Evolutionary conservation across 2,888 invertebrate genomes (phyloP), one percentile per base, ranked within the genome.

Genomic region (Drosophila falleni): DNA sequence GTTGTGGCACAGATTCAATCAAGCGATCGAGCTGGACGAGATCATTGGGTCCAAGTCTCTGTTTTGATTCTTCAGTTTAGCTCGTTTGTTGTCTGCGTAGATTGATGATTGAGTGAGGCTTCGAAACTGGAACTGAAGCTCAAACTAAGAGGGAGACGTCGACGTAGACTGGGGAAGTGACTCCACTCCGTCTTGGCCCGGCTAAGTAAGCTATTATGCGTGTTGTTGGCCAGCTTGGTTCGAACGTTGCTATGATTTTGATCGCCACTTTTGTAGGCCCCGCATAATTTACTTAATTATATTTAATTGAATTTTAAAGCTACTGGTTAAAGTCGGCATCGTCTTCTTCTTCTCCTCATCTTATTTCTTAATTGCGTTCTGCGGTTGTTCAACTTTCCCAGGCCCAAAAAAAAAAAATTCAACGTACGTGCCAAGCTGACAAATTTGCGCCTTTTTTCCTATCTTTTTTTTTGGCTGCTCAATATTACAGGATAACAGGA

Each of bases 221-320:
- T 80, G 85, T 70, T 69, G 16, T 70, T 69, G 16, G 50, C 15
- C 49, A 3, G 59, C 39, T 70, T 67, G 16, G 50, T 13, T 39
- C 5, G 59, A 51, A 26, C 44, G 53, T 78, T 78, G 71, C 69
- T 77, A 71, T 75, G 75, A 80, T 75, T 72, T 76, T 62, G 74
- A 72, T 79, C 81, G 78, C 61, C 77, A 69, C 59, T 80, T 79
- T 80, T 73, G 80, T 75, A 58, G 65, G 65, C 58, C 74, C 82
- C 80, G 82, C 86, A 89, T 87, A 89, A 89, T 90, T 90, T 88
- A 77, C 75, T 89, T 90, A 90, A 90, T 90, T 90, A 90, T 83
- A 78, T 87, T 90, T 90, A 90, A 90, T 90, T 87, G 84, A 77
- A 85, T 74, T 78, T 81, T 71, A 71, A 75, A 79, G 90, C 90